Conservation (phyloP, 1,140 invertebrate species). For the Paracyclopina nana region DNA sequence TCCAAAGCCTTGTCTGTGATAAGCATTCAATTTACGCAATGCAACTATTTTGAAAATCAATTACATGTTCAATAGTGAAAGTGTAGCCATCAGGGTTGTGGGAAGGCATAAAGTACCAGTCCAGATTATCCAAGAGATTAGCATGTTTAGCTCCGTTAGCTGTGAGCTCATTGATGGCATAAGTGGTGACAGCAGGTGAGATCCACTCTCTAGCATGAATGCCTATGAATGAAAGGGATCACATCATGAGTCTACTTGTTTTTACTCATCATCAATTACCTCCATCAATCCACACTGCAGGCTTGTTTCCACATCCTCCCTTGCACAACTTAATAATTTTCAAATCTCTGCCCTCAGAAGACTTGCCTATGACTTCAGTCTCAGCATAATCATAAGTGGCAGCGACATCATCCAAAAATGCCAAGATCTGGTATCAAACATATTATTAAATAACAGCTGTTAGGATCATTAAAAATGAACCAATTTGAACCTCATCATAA, state of each 20-base stretch:
- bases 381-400: not conserved
- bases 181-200: conserved; percentile 61
- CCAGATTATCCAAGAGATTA: conserved; percentile 36
- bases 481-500: not conserved
- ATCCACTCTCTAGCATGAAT: conserved; percentile 78
- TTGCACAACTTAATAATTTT: not conserved
- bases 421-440: not conserved
- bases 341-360: conserved; percentile 11
- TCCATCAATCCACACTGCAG: conserved; percentile 10
- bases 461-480: not conserved
- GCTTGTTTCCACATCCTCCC: conserved; percentile 1
- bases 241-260: too few relatives aligned
- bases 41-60: too few relatives aligned
- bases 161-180: conserved; percentile 34
- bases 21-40: too few relatives aligned
- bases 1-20: conserved; percentile 21
- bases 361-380: not conserved
- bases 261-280: conserved; percentile 4
- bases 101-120: conserved; percentile 30
- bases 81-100: conserved; percentile 21
- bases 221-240: too few relatives aligned
- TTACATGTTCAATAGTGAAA: too few relatives aligned
- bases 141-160: not conserved
- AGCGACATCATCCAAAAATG: not conserved
- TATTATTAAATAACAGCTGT: too few relatives aligned